These are phyloP conservation scores for Aphelocoma californica DNA, from an alignment of 2,797 vertebrate species.

Conservation along the genomic window DNA sequence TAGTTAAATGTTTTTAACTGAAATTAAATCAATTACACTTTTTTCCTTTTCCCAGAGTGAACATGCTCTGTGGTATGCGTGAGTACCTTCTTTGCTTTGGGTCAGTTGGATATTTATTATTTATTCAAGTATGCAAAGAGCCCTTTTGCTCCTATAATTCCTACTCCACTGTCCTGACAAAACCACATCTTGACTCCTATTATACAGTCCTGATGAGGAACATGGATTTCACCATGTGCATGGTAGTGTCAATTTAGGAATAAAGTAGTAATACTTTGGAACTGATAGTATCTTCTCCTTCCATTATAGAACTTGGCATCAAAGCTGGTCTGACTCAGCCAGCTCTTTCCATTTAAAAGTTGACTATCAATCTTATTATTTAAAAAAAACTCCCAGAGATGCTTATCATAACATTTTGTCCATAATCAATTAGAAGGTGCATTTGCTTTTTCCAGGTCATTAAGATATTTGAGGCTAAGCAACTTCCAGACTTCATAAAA, in stretches of 20 bases:
- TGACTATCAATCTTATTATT: background rate
- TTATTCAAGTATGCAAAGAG: background rate
- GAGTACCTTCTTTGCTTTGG: background rate
- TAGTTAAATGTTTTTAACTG: background rate
- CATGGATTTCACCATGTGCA: background rate
- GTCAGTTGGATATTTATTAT: background rate
- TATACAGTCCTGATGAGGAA: background rate
- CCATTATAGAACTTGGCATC: constrained; percentile 26
- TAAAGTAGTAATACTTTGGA: background rate
- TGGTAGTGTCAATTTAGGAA: background rate
- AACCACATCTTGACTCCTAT: background rate
- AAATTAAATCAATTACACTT: background rate
- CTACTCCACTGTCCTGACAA: background rate
- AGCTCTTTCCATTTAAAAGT: constrained; percentile 7
- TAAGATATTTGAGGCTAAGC: background rate
- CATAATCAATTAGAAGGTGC: background rate
- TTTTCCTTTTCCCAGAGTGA: background rate
- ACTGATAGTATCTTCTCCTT: background rate
- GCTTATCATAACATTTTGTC: constrained; percentile 3
- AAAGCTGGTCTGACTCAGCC: constrained; percentile 16
- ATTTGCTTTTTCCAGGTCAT: background rate
- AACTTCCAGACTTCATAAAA: background rate
- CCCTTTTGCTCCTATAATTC: background rate
- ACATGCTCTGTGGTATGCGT: background rate
- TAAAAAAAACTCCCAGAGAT: background rate